Evolutionary conservation across 2,113 vertebrate genomes (phyloP), one percentile per base, ranked within the genome.

Genomic region (Phycodurus eques): DNA sequence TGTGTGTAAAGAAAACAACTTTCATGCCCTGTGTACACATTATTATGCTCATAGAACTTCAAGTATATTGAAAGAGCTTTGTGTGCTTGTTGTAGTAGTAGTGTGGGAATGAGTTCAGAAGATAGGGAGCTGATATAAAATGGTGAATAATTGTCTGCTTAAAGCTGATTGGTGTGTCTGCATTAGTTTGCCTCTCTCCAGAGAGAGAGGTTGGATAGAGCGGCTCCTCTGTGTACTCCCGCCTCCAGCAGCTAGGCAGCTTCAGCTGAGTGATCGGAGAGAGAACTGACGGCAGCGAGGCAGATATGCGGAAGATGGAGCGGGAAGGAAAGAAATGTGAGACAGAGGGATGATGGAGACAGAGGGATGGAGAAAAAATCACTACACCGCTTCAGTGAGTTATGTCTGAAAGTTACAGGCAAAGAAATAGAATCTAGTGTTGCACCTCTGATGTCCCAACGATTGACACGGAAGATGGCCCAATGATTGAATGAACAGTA

Each of bases 61-160:
- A 1, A 39, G 20, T 63, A 19, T 10, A 65, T 65, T 65, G 20
- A 22, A 65, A 46, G 19, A n/a, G 22, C 17, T 8, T 31, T 47
- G 64, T 27, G 22, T 17, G 31, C 59, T 61, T 35, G 59, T 9
- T 61, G 31, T 19, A 15, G 31, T 22, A 66, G 14, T 1, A 31
- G 44, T 31, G n/a, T 46, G 44, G 44, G 43, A 47, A 66, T 66
- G 47, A 49, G 64, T 66, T 22, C 13, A 15, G 19, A 70, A 69
- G 80, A 82, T 59, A 39, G 33, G 53, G 65, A 81, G 81, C 76
- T 79, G 76, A 87, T 84, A 81, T 80, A 84, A 39, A 88, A 88
- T 85, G 79, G 77, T 86, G 85, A 88, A 86, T 88, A 88, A 88
- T 85, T 87, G 77, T 87, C 79, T 88, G 72, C 61, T 80, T 74